Percentiles rank a stretch among this genome's conserved stretches.
Evolutionary conservation across 2,113 vertebrate genomes (phyloP).

Genomic region (Silurus asotus): DNA sequence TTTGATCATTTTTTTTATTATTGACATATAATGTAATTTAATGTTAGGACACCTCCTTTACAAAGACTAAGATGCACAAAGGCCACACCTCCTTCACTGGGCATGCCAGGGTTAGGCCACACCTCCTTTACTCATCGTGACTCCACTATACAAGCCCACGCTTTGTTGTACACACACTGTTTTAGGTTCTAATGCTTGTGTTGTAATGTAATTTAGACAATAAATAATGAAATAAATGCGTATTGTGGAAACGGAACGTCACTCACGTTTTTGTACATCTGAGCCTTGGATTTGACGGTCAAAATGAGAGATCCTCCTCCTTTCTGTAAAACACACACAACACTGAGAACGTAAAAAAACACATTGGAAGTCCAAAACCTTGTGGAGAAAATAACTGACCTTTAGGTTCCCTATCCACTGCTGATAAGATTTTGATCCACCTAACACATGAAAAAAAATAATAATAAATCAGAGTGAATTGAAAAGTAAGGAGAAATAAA

Average conservation of each 20-base stretch:
- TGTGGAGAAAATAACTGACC: constrained; percentile 62
- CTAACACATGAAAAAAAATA: constrained; percentile 57
- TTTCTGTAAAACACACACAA: constrained; percentile 63
- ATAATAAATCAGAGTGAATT: neutral
- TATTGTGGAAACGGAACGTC: too few species aligned
- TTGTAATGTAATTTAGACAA: too few species aligned
- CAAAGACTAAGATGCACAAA: neutral
- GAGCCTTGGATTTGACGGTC: constrained; percentile 82
- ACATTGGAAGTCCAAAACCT: too few species aligned
- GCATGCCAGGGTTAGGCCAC: too few species aligned
- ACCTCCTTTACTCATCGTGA: too few species aligned
- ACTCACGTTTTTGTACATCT: constrained; percentile 79
- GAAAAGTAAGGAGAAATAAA: neutral
- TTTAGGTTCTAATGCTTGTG: too few species aligned
- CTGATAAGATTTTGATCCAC: constrained; percentile 77
- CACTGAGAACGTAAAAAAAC: neutral
- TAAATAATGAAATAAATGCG: too few species aligned
- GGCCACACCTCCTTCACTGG: neutral
- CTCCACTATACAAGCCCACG: too few species aligned
- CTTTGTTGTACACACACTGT: too few species aligned
- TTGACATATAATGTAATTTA: too few species aligned
- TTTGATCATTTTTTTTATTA: too few species aligned
- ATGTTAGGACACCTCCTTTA: too few species aligned
- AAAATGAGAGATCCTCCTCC: constrained; percentile 83
- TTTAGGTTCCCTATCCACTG: constrained; percentile 83